Evolutionary conservation across 2,888 invertebrate genomes (phyloP).

Genomic region (Dicyrtomina minuta): DNA sequence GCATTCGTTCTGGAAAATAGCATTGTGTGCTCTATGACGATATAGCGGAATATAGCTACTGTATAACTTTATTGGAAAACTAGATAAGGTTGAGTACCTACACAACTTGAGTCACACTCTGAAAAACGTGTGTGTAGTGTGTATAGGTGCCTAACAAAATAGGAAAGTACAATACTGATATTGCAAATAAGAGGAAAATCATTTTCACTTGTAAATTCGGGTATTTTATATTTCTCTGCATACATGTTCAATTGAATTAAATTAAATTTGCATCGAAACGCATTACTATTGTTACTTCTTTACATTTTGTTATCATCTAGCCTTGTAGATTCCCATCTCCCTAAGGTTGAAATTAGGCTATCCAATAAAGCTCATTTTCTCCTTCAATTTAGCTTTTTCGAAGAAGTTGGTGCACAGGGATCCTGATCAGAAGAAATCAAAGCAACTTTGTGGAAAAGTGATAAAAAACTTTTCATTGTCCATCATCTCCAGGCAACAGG

Average conservation of each 20-base stretch:
- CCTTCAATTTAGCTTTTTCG: constrained; percentile 5
- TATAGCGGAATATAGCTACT: no score
- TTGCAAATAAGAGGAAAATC: no score
- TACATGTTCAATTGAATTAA: not conserved
- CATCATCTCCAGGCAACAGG: constrained; percentile 32
- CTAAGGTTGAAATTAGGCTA: constrained; percentile 31
- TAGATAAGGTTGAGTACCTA: constrained; percentile 20
- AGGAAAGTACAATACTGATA: not conserved
- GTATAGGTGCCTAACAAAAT: not conserved
- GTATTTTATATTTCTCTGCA: not conserved
- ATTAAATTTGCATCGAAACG: not conserved
- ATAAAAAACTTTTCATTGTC: constrained; percentile 33
- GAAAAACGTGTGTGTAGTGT: not conserved
- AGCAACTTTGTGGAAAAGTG: constrained; percentile 18
- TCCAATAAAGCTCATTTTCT: constrained; percentile 31
- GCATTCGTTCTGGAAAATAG: no score
- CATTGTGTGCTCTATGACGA: no score
- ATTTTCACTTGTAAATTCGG: no score
- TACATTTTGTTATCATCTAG: not conserved
- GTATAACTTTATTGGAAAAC: constrained; percentile 10
- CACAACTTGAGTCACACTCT: constrained; percentile 1
- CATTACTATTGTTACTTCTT: not conserved
- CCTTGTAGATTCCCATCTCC: not conserved
- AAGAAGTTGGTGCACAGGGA: not conserved
- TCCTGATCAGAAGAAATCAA: not conserved